Evolutionary conservation across 2,113 vertebrate genomes (phyloP).

Genomic region (Misgurnus anguillicaudatus): DNA sequence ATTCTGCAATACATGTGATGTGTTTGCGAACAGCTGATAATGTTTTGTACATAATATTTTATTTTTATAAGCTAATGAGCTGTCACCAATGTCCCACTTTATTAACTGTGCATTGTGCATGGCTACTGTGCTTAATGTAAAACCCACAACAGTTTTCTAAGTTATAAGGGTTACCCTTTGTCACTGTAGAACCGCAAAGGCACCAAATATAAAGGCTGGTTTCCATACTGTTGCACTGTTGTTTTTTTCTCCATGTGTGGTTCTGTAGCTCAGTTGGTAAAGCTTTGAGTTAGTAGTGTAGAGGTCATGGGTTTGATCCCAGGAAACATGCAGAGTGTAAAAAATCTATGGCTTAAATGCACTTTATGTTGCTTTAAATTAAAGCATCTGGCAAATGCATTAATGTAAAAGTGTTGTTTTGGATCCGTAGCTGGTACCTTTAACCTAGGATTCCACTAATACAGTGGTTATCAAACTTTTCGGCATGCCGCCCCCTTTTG

Average conservation of each 20-base stretch:
- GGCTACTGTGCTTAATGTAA: slow-evolving; percentile 53
- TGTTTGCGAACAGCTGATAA: slow-evolving; percentile 38
- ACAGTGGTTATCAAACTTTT: too few species aligned
- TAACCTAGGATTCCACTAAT: too few species aligned
- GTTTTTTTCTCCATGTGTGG: not conserved
- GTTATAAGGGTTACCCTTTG: slow-evolving; percentile 53
- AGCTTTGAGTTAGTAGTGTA: too few species aligned
- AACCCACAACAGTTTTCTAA: slow-evolving; percentile 40
- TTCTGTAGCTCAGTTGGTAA: too few species aligned
- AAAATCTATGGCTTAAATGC: too few species aligned
- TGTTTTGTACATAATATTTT: slow-evolving; percentile 76
- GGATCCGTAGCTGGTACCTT: too few species aligned
- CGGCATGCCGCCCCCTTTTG: too few species aligned
- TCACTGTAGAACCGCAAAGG: slow-evolving; percentile 54
- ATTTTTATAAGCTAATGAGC: slow-evolving; percentile 74
- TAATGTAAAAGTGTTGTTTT: too few species aligned
- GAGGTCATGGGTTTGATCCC: too few species aligned
- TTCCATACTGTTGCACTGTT: slow-evolving; percentile 48
- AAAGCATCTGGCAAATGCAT: too few species aligned
- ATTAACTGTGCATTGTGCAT: slow-evolving; percentile 67
- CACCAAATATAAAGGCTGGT: slow-evolving; percentile 69
- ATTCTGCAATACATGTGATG: slow-evolving; percentile 52
- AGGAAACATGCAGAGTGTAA: too few species aligned
- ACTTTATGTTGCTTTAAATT: too few species aligned
- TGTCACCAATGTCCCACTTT: slow-evolving; percentile 52